Evolutionary conservation across 2,797 vertebrate genomes (phyloP).

Genomic region (Enteromius fasciolatus): DNA sequence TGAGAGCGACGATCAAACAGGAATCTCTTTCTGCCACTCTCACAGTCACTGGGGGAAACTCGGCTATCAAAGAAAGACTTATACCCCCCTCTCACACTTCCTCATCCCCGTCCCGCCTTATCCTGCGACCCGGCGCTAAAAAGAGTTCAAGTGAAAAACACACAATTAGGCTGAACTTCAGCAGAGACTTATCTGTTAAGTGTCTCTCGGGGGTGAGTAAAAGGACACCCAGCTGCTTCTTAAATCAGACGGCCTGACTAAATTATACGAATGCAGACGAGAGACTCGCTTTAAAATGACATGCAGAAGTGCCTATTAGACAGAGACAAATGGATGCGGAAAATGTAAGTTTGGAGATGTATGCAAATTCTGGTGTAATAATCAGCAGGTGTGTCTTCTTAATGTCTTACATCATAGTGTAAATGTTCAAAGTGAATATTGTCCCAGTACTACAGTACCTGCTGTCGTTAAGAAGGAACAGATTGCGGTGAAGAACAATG

Average conservation of each 20-base stretch:
- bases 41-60: slow-evolving; percentile 54
- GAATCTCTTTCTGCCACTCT: slow-evolving; percentile 69
- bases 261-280: slow-evolving; percentile 29
- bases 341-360: slow-evolving; percentile 12
- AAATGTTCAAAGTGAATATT: slow-evolving; percentile 49
- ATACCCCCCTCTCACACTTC: slow-evolving; percentile 49
- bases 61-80: slow-evolving; percentile 63
- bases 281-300: slow-evolving; percentile 3
- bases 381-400: slow-evolving; percentile 36
- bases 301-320: slow-evolving; percentile 17
- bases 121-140: slow-evolving; percentile 40
- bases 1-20: slow-evolving; percentile 75
- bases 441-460: slow-evolving; percentile 32
- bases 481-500: slow-evolving; percentile 55
- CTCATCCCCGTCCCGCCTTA: slow-evolving; percentile 22
- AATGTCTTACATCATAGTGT: slow-evolving; percentile 21
- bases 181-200: slow-evolving; percentile 50
- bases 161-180: slow-evolving; percentile 61
- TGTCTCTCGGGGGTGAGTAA: slow-evolving; percentile 55
- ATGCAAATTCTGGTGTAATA: slow-evolving; percentile 21
- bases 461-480: slow-evolving; percentile 47
- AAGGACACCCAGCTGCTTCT: slow-evolving; percentile 42
- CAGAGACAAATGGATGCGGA: slow-evolving; percentile 18
- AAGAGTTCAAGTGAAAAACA: slow-evolving; percentile 59
- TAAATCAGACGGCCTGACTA: slow-evolving; percentile 18